Conservation (phyloP, 2,797 vertebrate genomes). For the Varecia variegata region DNA sequence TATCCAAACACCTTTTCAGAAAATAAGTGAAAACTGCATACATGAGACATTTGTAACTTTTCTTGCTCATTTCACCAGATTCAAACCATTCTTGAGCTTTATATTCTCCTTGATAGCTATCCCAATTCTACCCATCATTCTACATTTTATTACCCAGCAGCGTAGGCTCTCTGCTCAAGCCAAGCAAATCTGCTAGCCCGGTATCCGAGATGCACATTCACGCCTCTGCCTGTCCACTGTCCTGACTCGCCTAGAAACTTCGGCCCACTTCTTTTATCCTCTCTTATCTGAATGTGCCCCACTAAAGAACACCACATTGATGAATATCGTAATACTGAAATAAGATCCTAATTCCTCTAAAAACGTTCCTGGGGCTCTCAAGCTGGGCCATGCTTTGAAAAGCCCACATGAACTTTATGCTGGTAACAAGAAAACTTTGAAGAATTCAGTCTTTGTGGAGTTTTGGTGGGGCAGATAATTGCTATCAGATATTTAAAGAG, state of each 20-base stretch:
- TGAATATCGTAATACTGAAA: not conserved
- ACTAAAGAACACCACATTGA: not conserved
- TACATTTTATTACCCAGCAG: too few relatives aligned
- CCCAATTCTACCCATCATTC: not conserved
- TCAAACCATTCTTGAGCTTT: not conserved
- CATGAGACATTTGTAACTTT: not conserved
- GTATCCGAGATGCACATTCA: rapidly evolving
- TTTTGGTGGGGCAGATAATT: not conserved
- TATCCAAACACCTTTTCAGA: not conserved
- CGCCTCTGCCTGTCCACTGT: not conserved
- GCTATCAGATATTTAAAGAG: not conserved
- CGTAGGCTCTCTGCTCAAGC: not conserved
- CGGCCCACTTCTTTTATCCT: not conserved
- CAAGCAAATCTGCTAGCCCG: too few relatives aligned
- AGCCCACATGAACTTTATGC: not conserved
- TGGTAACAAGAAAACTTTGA: not conserved
- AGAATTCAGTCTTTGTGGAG: not conserved
- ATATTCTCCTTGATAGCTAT: not conserved
- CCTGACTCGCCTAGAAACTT: not conserved
- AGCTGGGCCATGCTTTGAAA: not conserved
- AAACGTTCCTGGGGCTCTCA: not conserved
- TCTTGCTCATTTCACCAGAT: not conserved
- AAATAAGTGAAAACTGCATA: not conserved
- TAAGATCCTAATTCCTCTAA: not conserved
- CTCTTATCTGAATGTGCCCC: not conserved